Evolutionary conservation across 2,113 vertebrate species (phyloP).

Genomic region (Ciconia maguari): DNA sequence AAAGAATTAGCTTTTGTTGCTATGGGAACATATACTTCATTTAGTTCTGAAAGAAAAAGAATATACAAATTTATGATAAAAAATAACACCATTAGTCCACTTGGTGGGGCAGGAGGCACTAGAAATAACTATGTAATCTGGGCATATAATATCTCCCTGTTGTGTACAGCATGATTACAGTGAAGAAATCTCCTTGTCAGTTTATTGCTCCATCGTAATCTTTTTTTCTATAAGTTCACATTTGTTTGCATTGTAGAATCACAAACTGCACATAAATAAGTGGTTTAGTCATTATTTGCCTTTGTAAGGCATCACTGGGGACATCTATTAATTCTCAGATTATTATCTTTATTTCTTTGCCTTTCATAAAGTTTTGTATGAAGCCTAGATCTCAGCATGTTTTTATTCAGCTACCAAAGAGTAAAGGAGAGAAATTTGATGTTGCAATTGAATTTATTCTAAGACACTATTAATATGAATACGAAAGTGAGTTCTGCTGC

Average conservation of each 20-base stretch:
- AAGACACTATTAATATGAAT: constrained; percentile 42
- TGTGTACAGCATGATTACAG: constrained; percentile 21
- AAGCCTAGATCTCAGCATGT: constrained; percentile 42
- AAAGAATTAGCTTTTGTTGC: constrained; percentile 55
- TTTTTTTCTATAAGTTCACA: constrained; percentile 35
- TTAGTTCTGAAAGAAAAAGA: constrained; percentile 30
- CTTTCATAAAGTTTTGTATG: constrained; percentile 66
- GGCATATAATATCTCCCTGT: not conserved
- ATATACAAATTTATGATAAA: constrained; percentile 56
- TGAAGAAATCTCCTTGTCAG: not conserved
- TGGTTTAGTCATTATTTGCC: constrained; percentile 60
- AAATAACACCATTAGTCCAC: constrained; percentile 85
- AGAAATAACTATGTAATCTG: constrained; percentile 61
- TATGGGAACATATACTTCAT: constrained; percentile 56
- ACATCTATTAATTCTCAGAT: constrained; percentile 50
- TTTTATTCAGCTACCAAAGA: constrained; percentile 40
- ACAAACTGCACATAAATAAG: constrained; percentile 55
- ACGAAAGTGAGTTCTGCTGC: constrained; percentile 10
- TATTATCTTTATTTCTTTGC: constrained; percentile 62
- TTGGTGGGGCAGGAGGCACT: constrained; percentile 91
- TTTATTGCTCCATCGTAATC: constrained; percentile 45
- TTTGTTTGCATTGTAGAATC: constrained; percentile 67
- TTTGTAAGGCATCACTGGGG: constrained; percentile 52
- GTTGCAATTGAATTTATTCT: constrained; percentile 37
- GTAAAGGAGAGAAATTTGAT: constrained; percentile 53